Base-by-base conservation (phyloP, 2,113 vertebrate species). In the Pampusana beccarii region DNA sequence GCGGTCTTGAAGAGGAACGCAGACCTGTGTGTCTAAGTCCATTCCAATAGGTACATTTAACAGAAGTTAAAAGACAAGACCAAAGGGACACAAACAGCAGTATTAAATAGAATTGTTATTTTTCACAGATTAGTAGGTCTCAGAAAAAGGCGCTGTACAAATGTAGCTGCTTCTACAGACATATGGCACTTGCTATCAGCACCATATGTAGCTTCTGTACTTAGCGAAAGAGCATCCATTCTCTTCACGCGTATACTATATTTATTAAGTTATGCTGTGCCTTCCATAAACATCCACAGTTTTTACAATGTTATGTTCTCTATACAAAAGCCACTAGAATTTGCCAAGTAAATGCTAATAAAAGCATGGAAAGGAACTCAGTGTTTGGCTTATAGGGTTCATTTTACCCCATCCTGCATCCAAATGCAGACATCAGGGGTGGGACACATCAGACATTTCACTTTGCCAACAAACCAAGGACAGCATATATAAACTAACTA, bases 141-240 rank as follows among this genome's bases (percentile, higher is more conserved):
- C 81, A 83, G 69, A 85, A 92, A 90, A 94, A 96, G 56, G 71
- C 90, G 78, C 72, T 78, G 46, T 90, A 95, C 56, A 94, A 96
- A 92, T 83, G 72, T 56, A 94, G 93, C 88, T 90, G 92, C 79
- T 95, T 86, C 85, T 73, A 54, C 67, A 96, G 96, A 86, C 95
- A 96, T 96, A 96, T 94, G 95, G 93, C 92, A 88, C 61, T 92
- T 94, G 71, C 90, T 96, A 75, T 94, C 92, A 96, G 95, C 93
- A 94, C 94, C 94, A 96, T 94, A 97, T 97, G 94, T 71, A 96
- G 94, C 71, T 96, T 74, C 92, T 83, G 88, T 88, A 93, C 67
- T 91, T 77, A 77, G 66, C 0, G 78, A 88, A 97, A 95, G 81
- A 94, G 92, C 95, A 95, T 95, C 90, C 94, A 94, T 91, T 96